phyloP scores from a whole-genome alignment of 1,140 invertebrate species.

The Pseudomyrmex gracilis region DNA sequence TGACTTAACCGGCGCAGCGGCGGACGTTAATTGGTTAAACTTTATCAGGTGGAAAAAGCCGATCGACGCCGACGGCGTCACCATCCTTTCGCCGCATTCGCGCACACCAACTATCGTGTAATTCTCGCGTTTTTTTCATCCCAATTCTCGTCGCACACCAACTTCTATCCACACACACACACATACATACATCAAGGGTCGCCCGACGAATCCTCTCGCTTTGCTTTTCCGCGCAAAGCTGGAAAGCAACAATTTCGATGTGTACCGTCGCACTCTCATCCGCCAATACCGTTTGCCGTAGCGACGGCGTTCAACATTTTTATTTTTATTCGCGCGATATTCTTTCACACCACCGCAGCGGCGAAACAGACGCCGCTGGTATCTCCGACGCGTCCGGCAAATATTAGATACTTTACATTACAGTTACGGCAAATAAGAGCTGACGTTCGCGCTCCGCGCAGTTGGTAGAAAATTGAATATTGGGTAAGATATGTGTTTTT shows the following conservation, averaged over 20 bases:
- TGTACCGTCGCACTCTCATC: constrained; percentile 29
- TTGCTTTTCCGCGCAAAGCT: constrained; percentile 3
- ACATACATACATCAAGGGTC: too few relatives aligned
- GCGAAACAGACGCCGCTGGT: constrained; percentile 28
- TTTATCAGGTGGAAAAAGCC: constrained; percentile 68
- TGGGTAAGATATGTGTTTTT: background rate
- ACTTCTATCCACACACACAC: background rate
- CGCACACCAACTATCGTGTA: constrained; percentile 40
- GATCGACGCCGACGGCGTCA: constrained; percentile 16
- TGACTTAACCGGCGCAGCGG: constrained; percentile 45
- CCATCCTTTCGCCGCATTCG: constrained; percentile 20
- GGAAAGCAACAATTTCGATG: constrained; percentile 62
- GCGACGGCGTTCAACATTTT: constrained; percentile 46
- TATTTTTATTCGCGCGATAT: constrained; percentile 58
- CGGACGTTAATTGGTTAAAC: constrained; percentile 66
- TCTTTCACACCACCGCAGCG: constrained; percentile 20
- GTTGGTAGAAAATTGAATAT: constrained; percentile 40
- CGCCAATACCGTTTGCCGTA: constrained; percentile 49
- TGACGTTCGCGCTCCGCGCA: constrained; percentile 4
- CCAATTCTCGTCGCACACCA: constrained; percentile 17
- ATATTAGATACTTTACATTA: constrained; percentile 47
- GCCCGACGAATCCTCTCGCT: background rate
- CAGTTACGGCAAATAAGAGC: constrained; percentile 45
- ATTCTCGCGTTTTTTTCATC: constrained; percentile 34
- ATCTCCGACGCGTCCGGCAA: constrained; percentile 21